These are phyloP conservation scores for Drosophila kurseongensis DNA, from an alignment of 1,140 invertebrate species.

Conservation along the genomic window DNA sequence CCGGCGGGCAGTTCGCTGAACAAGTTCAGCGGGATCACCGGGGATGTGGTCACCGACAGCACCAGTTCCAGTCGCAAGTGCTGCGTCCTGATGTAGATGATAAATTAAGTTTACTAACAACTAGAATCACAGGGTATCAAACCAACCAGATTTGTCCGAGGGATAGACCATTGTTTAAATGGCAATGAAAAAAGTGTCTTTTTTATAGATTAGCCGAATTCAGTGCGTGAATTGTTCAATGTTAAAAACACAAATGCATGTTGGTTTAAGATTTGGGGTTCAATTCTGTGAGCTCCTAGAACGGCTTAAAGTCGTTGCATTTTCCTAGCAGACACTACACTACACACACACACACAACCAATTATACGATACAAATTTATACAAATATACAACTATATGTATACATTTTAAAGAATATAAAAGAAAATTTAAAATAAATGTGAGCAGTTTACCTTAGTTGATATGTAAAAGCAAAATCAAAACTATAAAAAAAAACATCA, in stretches of 20 bases:
- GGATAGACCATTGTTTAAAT: constrained; percentile 15
- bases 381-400: constrained; percentile 47
- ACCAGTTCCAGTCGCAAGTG: constrained; percentile 87
- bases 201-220: constrained; percentile 70
- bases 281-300: constrained; percentile 65
- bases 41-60: constrained; percentile 88
- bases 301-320: constrained; percentile 75
- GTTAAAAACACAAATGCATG: constrained; percentile 28
- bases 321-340: constrained; percentile 58
- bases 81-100: constrained; percentile 85
- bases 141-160: constrained; percentile 15
- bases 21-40: constrained; percentile 88
- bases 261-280: constrained; percentile 39
- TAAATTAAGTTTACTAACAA: constrained; percentile 12
- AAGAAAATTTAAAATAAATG: constrained; percentile 34
- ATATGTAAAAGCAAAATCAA: constrained; percentile 48
- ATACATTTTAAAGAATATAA: constrained; percentile 44
- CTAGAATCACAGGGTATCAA: constrained; percentile 25
- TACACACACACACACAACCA: constrained; percentile 35
- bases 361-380: constrained; percentile 51
- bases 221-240: constrained; percentile 48
- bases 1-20: constrained; percentile 66
- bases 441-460: constrained; percentile 71
- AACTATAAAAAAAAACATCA: constrained; percentile 26
- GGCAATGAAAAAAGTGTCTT: constrained; percentile 68